A percentile compares a stretch with the other conserved stretches of the same genome.
These are phyloP conservation scores for Drosophila flavopinicola DNA, from an alignment of 2,888 invertebrate species.

Conservation along the genomic window DNA sequence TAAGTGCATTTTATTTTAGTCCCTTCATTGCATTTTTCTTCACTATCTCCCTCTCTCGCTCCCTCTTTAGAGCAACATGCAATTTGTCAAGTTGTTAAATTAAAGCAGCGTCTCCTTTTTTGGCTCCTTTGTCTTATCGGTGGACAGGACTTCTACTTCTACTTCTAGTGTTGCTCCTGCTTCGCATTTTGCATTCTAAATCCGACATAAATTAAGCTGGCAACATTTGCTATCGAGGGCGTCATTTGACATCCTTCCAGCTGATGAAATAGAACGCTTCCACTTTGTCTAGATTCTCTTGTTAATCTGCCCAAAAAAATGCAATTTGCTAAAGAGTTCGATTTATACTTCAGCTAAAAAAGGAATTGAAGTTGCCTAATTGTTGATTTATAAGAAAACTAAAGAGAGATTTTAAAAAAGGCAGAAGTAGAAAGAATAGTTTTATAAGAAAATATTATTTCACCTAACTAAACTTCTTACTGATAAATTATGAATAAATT, in stretches of 20 bases:
- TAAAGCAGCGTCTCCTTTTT: conserved; percentile 24
- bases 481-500: too few species aligned
- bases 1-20: not conserved
- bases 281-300: conserved; percentile 56
- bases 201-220: conserved; percentile 75
- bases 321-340: too few species aligned
- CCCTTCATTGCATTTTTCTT: conserved; percentile 6
- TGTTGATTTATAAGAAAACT: too few species aligned
- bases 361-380: too few species aligned
- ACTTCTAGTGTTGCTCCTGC: not conserved
- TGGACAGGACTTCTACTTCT: conserved; percentile 3
- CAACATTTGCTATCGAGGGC: conserved; percentile 47
- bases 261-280: conserved; percentile 41
- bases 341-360: too few species aligned
- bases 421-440: too few species aligned
- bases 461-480: too few species aligned
- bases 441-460: too few species aligned
- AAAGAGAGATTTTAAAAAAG: too few species aligned
- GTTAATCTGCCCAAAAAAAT: conserved; percentile 50
- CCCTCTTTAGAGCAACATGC: conserved; percentile 47
- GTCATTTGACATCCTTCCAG: conserved; percentile 22
- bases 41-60: not conserved
- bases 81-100: conserved; percentile 77
- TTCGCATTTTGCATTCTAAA: conserved; percentile 40
- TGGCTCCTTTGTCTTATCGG: conserved; percentile 18